Base-by-base conservation (phyloP, 2,888 invertebrate species). In the Spodoptera littoralis region DNA sequence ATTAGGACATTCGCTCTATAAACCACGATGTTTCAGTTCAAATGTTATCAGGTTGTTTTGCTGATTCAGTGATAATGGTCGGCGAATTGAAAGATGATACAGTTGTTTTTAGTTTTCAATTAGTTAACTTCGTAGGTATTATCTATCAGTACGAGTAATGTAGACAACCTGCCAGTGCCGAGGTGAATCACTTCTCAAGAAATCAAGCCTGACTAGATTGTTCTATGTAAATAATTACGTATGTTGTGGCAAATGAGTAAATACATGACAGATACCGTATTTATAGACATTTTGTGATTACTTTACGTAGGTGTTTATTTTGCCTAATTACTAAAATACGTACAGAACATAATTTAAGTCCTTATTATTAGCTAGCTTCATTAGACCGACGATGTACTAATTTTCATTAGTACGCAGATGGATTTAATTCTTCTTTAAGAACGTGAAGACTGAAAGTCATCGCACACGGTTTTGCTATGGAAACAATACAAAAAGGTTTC, bases 91-190 rank as follows among this genome's bases (percentile, higher is more conserved):
- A 81, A 63, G 62, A 70, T 67, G 65, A 70, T 64, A 60, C 60
- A 65, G 73, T 77, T 75, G 69, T 73, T 77, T 68, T 66, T 59
- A 62, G 36, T 9, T 71, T 65, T 60, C 71, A 74, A 77, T 79
- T 71, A 65, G 43, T 50, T 58, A 62, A 27, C 60, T 60, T 65
- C 67, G 64, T 47, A 50, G 13, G 44, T 65, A 41, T 60, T 62
- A 65, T 63, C 43, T 62, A 65, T 63, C 43, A 56, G 8, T 18
- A 24, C 24, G 27, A 47, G 64, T 71, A 70, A 65, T 57, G 51
- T 27, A 51, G 47, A 60, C 44, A 58, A 36, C 8, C 36, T 41
- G 56, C 46, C 18, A 18, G 18, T 18, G 1, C 18, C 24, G 50
- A 47, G n/a, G 47, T 76, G 69, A 76, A 69, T 77, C 69, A 78